Evolutionary conservation across 1,140 invertebrate genomes (phyloP).

Genomic region (Nylanderia fulva): DNA sequence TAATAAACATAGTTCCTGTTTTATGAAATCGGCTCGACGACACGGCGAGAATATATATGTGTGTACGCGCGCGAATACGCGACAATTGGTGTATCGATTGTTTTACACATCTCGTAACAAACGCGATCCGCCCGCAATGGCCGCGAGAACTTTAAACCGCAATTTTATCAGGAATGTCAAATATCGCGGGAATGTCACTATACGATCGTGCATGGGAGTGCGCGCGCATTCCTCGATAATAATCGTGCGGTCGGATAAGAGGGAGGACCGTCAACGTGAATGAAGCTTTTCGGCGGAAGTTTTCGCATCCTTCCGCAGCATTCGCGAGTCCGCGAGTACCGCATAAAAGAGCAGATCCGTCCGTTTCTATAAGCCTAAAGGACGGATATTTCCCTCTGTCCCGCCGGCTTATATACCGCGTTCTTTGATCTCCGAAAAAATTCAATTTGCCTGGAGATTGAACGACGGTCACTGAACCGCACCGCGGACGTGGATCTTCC

Average conservation of each 20-base stretch:
- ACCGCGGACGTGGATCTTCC: constrained; percentile 50
- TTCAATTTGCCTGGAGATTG: constrained; percentile 85
- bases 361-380: constrained; percentile 49
- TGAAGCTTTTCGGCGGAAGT: background rate
- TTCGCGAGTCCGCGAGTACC: constrained; percentile 6
- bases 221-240: background rate
- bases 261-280: constrained; percentile 6
- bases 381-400: constrained; percentile 54
- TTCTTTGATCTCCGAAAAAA: constrained; percentile 84
- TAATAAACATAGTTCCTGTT: constrained; percentile 54
- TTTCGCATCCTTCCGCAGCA: constrained; percentile 24
- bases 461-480: constrained; percentile 79
- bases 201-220: background rate
- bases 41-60: constrained; percentile 31
- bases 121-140: background rate
- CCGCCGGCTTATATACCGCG: constrained; percentile 74
- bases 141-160: background rate
- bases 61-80: constrained; percentile 18
- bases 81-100: constrained; percentile 44
- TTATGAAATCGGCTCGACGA: constrained; percentile 46
- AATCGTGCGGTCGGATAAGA: background rate
- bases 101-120: constrained; percentile 30
- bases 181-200: background rate
- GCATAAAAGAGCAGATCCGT: constrained; percentile 45
- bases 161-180: constrained; percentile 36